phyloP scores from a whole-genome alignment of 2,797 vertebrate species.

The Tapirus indicus region DNA sequence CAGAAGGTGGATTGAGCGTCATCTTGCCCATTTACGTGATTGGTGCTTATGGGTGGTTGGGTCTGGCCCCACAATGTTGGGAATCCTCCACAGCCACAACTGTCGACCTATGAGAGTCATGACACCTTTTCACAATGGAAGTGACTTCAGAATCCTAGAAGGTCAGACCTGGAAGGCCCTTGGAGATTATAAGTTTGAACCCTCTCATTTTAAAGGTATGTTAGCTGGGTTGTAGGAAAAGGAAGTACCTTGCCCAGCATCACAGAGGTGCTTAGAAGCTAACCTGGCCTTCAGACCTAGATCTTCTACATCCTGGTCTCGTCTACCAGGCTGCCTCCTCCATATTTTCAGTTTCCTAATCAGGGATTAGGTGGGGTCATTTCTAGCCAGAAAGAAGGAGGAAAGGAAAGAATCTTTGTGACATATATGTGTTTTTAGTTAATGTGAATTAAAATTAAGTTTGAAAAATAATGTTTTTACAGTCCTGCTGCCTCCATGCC shows the following conservation, averaged over 20 bases:
- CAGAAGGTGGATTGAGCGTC: background rate
- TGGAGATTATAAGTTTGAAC: background rate
- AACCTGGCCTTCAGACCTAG: background rate
- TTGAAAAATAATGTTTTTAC: background rate
- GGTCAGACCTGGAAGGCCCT: background rate
- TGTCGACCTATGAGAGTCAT: background rate
- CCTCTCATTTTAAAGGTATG: background rate
- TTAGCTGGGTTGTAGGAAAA: background rate
- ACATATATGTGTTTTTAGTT: background rate
- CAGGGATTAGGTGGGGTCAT: background rate
- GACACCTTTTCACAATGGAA: background rate
- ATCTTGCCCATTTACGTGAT: background rate
- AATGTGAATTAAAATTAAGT: constrained; percentile 36
- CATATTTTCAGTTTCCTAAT: background rate
- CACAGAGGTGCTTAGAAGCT: background rate
- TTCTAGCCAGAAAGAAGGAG: constrained; percentile 21
- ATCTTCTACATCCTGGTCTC: background rate
- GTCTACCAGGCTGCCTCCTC: background rate
- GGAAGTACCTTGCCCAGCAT: background rate
- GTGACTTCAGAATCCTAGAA: background rate
- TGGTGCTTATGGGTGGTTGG: background rate
- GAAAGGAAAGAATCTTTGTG: background rate
- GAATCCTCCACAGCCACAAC: background rate
- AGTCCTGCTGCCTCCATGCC: background rate
- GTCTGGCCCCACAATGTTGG: background rate